Evolutionary conservation across 2,113 vertebrate species (phyloP).

Genomic region (Apeltes quadracus): DNA sequence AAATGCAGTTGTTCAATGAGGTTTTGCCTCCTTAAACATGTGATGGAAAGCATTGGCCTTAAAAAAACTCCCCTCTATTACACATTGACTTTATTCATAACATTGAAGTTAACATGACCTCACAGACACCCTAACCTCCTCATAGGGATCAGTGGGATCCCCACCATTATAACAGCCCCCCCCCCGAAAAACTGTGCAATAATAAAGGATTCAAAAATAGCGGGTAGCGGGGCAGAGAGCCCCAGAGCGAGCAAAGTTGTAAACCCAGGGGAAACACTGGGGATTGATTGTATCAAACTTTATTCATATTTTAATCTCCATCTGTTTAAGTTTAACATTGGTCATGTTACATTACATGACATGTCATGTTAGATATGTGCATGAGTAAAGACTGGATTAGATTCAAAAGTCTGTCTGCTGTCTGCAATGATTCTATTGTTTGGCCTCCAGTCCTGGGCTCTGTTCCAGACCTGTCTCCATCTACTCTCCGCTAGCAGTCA

Average conservation of each 20-base stretch:
- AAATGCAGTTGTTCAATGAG: not conserved
- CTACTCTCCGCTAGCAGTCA: slow-evolving; percentile 76
- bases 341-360: no score
- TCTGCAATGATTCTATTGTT: slow-evolving; percentile 48
- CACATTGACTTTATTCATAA: slow-evolving; percentile 7
- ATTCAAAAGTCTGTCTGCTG: slow-evolving; percentile 39
- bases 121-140: not conserved
- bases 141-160: no score
- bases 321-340: slow-evolving; percentile 27
- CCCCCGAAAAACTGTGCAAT: no score
- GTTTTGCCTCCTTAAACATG: not conserved
- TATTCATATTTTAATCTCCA: slow-evolving; percentile 9
- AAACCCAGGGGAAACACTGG: no score
- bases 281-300: not conserved
- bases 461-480: slow-evolving; percentile 69
- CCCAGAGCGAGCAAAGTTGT: no score
- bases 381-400: slow-evolving; percentile 8
- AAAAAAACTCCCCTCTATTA: slow-evolving; percentile 18
- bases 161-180: no score
- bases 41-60: slow-evolving; percentile 21
- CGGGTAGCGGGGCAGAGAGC: no score
- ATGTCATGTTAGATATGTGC: slow-evolving; percentile 2
- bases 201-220: no score
- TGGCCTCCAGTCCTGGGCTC: slow-evolving; percentile 68
- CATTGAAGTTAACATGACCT: slow-evolving; percentile 7